A percentile compares a stretch with the other conserved stretches of the same genome.
These are phyloP conservation scores for Crossaster papposus DNA, from an alignment of 53 echinoderm and acorn worm genomes.

Conservation along the genomic window DNA sequence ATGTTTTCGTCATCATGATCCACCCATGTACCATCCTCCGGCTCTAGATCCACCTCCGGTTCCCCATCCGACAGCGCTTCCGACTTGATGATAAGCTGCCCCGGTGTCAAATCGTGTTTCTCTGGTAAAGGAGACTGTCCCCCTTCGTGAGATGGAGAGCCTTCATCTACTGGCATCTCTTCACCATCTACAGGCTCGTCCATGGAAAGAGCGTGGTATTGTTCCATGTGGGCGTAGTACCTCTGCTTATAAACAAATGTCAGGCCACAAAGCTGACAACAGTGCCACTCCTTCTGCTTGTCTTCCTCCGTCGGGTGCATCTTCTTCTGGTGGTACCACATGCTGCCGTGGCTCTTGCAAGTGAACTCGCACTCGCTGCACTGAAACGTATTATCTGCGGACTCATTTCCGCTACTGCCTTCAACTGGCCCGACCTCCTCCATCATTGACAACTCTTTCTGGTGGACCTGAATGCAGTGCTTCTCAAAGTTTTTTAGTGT, in stretches of 20 bases:
- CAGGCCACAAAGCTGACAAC: constrained; percentile 71
- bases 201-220: constrained; percentile 55
- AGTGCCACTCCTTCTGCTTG: constrained; percentile 70
- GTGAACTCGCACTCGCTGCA: constrained; percentile 55
- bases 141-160: constrained; percentile 28
- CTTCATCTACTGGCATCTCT: constrained; percentile 26
- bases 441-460: constrained; percentile 21
- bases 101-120: constrained; percentile 52
- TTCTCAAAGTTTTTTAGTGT: constrained; percentile 48
- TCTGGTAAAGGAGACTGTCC: constrained; percentile 25
- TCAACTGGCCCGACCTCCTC: constrained; percentile 3
- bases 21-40: constrained; percentile 43
- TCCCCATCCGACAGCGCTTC: constrained; percentile 44
- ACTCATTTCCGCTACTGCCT: constrained; percentile 20
- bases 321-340: constrained; percentile 74
- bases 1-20: constrained; percentile 53
- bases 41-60: constrained; percentile 37
- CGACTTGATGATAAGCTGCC: constrained; percentile 57
- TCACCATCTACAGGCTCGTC: constrained; percentile 33
- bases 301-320: constrained; percentile 77
- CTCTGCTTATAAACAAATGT: constrained; percentile 74
- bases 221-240: constrained; percentile 65
- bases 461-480: constrained; percentile 46
- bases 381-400: constrained; percentile 48
- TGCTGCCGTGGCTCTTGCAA: constrained; percentile 66